phyloP scores from a whole-genome alignment of 2,888 invertebrate species.

The Trichopria drosophilae region DNA sequence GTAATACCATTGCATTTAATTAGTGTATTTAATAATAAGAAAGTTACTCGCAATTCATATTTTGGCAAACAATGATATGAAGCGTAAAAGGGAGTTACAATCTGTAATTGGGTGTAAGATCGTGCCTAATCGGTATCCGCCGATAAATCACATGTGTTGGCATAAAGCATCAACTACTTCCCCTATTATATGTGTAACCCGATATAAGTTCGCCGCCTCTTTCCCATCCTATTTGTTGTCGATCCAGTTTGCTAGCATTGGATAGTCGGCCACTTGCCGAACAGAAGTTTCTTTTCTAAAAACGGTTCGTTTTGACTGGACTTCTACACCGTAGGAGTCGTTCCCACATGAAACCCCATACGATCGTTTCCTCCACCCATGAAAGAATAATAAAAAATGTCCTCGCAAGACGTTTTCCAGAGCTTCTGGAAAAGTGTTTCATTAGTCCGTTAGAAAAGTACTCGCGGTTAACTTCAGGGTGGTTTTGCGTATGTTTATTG shows the following conservation, averaged over 20 bases:
- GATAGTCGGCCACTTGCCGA: slow-evolving; percentile 38
- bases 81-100: no score
- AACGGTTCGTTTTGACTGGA: no score
- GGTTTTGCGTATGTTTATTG: no score
- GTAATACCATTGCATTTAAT: no score
- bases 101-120: slow-evolving; percentile 45
- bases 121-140: slow-evolving; percentile 50
- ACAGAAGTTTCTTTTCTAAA: no score
- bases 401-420: slow-evolving; percentile 41
- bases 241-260: slow-evolving; percentile 38
- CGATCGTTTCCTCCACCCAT: background rate
- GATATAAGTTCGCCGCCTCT: slow-evolving; percentile 44
- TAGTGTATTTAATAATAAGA: no score
- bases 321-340: no score
- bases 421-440: slow-evolving; percentile 35
- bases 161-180: slow-evolving; percentile 20
- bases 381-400: slow-evolving; percentile 29
- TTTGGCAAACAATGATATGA: no score
- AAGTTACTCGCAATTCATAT: no score
- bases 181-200: slow-evolving; percentile 39
- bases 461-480: slow-evolving; percentile 36
- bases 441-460: slow-evolving; percentile 35
- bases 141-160: slow-evolving; percentile 46
- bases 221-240: slow-evolving; percentile 52
- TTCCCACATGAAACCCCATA: background rate